phyloP scores from a whole-genome alignment of 1,140 invertebrate genomes.

The Fopius arisanus region DNA sequence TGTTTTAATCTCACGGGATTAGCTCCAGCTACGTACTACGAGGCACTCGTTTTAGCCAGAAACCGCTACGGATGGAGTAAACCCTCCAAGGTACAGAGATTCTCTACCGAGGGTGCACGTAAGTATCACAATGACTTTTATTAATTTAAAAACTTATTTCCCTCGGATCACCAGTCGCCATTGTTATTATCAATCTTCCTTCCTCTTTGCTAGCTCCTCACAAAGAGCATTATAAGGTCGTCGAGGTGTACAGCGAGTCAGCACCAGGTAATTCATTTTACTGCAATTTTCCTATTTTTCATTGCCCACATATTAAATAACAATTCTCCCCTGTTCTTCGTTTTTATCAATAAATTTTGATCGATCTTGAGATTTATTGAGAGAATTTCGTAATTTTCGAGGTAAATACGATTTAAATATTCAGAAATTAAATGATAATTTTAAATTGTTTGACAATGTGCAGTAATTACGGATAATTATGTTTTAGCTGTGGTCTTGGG shows the following conservation, averaged over 20 bases:
- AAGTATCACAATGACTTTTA: conserved; percentile 42
- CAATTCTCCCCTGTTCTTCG: too few relatives aligned
- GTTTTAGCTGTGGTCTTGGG: background rate
- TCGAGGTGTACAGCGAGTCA: conserved; percentile 17
- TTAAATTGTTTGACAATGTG: background rate
- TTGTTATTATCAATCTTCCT: background rate
- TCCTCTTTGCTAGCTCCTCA: conserved; percentile 2
- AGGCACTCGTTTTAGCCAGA: conserved; percentile 73
- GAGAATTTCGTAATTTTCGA: too few relatives aligned
- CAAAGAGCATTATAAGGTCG: conserved; percentile 31
- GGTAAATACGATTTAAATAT: too few relatives aligned
- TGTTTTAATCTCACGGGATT: conserved; percentile 74
- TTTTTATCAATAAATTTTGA: too few relatives aligned
- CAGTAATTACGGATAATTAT: background rate
- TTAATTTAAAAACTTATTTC: conserved; percentile 18
- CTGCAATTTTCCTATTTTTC: too few relatives aligned
- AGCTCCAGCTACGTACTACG: conserved; percentile 72
- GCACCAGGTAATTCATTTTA: conserved; percentile 23
- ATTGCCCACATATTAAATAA: too few relatives aligned
- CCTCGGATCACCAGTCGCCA: background rate
- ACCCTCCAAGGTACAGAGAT: conserved; percentile 70
- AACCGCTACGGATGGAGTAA: conserved; percentile 78
- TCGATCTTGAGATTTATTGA: too few relatives aligned
- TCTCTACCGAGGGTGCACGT: conserved; percentile 73
- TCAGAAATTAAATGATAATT: too few relatives aligned